Base-by-base conservation (phyloP, 1,140 invertebrate species). In the Polypedilum vanderplanki region DNA sequence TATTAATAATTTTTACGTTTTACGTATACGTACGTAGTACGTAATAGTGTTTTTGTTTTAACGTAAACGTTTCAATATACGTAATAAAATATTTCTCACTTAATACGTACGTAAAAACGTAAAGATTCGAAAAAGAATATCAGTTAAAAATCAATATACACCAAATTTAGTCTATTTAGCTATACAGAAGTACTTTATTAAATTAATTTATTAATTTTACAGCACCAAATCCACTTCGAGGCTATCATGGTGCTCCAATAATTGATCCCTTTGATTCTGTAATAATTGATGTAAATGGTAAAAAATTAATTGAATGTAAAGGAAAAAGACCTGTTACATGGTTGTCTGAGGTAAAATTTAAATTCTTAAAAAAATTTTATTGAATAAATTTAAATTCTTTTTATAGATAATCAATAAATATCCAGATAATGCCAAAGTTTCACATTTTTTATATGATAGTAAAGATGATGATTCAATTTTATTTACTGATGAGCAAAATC, bases 261-360 rank as follows among this genome's bases (percentile, higher is more conserved):
- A 85, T 87, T 74, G 81, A 79, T 75, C 84, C 84, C 74, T 79
- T 79, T 74, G 77, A 79, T 79, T 82, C 79, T 41, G 79, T 86
- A 24, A 83, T 83, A 67, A 79, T 87, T 76, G 79, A 84, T 67
- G 79, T 78, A 3, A 80, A 79, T 57, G 81, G 83, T 76, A 85
- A 85, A 77, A 84, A 82, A 76, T 86, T 84, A 65, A 77, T 88
- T 33, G 77, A 73, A 24, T 88, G 87, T 78, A 83, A 84, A 80
- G 83, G 81, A 41, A 82, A 83, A 20, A 79, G 80, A 74, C 81
- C 82, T 7, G 76, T 88, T 74, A 78, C 79, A 74, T 85, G 87
- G 82, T 80, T 82, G 74, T 83, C 84, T 78, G 80, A 82, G 67
- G 78, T 81, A 40, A 18, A 41, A 18, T 10, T 7, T 20, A 24